phyloP scores from a whole-genome alignment of 2,797 vertebrate species.

The Acomys russatus region DNA sequence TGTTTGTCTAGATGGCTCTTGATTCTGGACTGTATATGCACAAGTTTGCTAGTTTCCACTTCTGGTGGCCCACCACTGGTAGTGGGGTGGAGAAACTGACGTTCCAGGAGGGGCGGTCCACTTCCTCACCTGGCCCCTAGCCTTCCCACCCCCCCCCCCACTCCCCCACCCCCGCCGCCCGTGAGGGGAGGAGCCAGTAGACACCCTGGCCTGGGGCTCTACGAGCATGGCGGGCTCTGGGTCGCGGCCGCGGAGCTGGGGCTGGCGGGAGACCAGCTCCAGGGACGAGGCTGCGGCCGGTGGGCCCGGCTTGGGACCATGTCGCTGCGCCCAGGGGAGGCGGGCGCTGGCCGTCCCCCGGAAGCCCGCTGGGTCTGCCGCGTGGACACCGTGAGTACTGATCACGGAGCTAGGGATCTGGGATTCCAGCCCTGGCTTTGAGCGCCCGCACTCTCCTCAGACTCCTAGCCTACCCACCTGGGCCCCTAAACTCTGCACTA shows the following conservation, averaged over 20 bases:
- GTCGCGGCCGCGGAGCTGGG: slow-evolving; percentile 14
- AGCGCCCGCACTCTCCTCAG: neutral
- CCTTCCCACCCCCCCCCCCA: neutral
- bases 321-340: slow-evolving; percentile 55
- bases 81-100: neutral
- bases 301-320: neutral
- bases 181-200: slow-evolving; percentile 42
- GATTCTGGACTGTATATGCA: neutral
- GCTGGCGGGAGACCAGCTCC: neutral
- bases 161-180: neutral
- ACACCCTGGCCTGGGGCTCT: neutral
- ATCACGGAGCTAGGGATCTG: neutral
- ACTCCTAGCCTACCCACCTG: neutral
- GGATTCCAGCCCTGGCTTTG: neutral
- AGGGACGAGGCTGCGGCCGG: neutral
- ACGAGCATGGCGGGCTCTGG: slow-evolving; percentile 71
- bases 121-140: slow-evolving; percentile 24
- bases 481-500: neutral
- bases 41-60: neutral
- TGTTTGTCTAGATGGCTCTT: neutral
- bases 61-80: neutral
- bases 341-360: neutral
- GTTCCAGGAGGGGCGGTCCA: neutral
- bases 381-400: slow-evolving; percentile 80
- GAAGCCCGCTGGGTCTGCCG: slow-evolving; percentile 48